A percentile compares a stretch with the other conserved stretches of the same genome.
phyloP scores from a whole-genome alignment of 2,888 invertebrate genomes.

The Eubasilissa splendida region DNA sequence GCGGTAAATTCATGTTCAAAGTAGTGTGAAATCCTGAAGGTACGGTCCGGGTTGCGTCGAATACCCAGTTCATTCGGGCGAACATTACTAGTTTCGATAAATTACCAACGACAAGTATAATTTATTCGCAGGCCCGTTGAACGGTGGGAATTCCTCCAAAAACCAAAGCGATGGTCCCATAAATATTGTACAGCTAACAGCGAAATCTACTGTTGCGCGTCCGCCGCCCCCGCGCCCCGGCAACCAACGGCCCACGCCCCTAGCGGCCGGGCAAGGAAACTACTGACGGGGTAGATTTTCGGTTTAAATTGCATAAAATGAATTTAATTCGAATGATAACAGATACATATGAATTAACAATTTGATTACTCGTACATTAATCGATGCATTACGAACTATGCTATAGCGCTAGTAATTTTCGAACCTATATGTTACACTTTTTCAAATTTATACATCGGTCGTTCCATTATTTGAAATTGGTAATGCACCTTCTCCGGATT shows the following conservation, averaged over 20 bases:
- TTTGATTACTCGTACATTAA: neutral
- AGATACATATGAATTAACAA: neutral
- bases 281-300: neutral
- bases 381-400: too few species aligned
- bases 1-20: too few species aligned
- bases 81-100: constrained; percentile 50
- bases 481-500: too few species aligned
- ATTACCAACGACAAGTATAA: constrained; percentile 55
- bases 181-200: constrained; percentile 53
- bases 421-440: too few species aligned
- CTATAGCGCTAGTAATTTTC: too few species aligned
- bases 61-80: constrained; percentile 29
- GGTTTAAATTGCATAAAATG: constrained; percentile 21
- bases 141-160: constrained; percentile 49
- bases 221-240: neutral
- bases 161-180: constrained; percentile 52
- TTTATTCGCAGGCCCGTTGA: constrained; percentile 56
- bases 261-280: neutral
- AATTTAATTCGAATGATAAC: neutral
- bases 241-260: neutral
- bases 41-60: constrained; percentile 9
- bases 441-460: too few species aligned
- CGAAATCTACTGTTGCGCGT: constrained; percentile 3
- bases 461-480: too few species aligned
- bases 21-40: too few species aligned